Evolutionary conservation across 2,113 vertebrate genomes (phyloP), one percentile per base, ranked within the genome.

Genomic region (Phaethon lepturus): DNA sequence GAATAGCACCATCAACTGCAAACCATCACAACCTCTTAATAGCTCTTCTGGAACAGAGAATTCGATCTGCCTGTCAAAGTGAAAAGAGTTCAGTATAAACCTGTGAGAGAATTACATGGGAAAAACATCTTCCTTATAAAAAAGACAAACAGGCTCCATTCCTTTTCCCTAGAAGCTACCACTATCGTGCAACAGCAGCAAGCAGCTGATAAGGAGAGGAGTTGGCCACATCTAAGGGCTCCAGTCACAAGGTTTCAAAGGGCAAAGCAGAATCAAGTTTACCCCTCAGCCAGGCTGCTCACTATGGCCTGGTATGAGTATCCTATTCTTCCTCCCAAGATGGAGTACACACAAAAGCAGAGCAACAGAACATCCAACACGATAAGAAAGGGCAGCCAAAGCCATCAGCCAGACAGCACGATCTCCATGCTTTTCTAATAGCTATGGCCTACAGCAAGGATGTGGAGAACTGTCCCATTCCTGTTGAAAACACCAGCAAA

Each of bases 201-300:
- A 66, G 81, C 56, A 49, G 76, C 83, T 73, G 94, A 89, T 96
- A 97, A 96, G 77, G 50, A 94, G 50, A 60, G 53, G 80, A 72
- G 58, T 1, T 91, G 89, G 77, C 66, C 53, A 38, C 66, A 44
- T 0, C 2, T 74, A 87, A 72, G 35, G 74, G 66, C 25, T 84
- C 49, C 59, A 82, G 62, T 62, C 89, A 91, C 1, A 0, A 92
- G 68, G 60, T 79, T 94, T 69, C 84, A 93, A 96, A 93, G 80
- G 80, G 89, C 84, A 95, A 85, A 87, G 67, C 33, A 73, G 66
- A 85, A 78, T 4, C 12, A 28, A 81, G 68, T 40, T 87, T 47
- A 71, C 73, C 56, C 58, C 67, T 56, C 35, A 56, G 56, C 18
- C 80, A 50, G 15, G 42, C 83, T 80, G 72, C 63, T 83, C 1